phyloP scores from a whole-genome alignment of 2,888 invertebrate species.

The Melinaea menophilus region DNA sequence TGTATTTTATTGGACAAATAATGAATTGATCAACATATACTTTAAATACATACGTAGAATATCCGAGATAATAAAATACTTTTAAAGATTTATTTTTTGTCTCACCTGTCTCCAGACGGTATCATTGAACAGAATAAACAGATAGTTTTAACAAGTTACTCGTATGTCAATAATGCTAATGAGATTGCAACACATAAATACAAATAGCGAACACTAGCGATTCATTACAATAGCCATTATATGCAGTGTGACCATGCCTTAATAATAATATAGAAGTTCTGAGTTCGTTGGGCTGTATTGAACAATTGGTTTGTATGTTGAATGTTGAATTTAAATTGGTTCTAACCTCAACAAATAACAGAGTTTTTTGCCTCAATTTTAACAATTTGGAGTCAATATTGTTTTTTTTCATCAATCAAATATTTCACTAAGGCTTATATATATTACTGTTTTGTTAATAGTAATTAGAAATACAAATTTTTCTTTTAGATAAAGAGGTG shows the following conservation, averaged over 20 bases:
- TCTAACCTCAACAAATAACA: slow-evolving; percentile 3
- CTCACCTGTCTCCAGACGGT: no score
- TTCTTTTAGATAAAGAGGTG: no score
- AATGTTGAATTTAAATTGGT: slow-evolving; percentile 3
- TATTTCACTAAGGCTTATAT: no score
- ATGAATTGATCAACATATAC: no score
- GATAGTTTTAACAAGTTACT: neutral
- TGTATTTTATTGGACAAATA: no score
- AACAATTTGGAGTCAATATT: neutral
- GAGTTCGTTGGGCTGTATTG: slow-evolving; percentile 6
- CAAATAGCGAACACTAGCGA: neutral
- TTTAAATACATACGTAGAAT: no score
- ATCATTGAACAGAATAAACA: neutral
- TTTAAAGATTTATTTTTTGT: no score
- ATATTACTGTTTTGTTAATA: no score
- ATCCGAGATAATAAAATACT: no score
- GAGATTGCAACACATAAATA: slow-evolving; percentile 1
- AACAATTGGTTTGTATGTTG: slow-evolving; percentile 1
- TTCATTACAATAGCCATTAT: no score
- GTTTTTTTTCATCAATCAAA: no score
- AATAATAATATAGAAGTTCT: slow-evolving; percentile 4
- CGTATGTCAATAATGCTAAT: slow-evolving; percentile 1
- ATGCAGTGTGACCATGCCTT: neutral
- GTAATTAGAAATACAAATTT: no score
- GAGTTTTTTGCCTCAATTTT: neutral